Conservation (phyloP, 2,888 invertebrate genomes). For the Pycnomerus fuliginosus region DNA sequence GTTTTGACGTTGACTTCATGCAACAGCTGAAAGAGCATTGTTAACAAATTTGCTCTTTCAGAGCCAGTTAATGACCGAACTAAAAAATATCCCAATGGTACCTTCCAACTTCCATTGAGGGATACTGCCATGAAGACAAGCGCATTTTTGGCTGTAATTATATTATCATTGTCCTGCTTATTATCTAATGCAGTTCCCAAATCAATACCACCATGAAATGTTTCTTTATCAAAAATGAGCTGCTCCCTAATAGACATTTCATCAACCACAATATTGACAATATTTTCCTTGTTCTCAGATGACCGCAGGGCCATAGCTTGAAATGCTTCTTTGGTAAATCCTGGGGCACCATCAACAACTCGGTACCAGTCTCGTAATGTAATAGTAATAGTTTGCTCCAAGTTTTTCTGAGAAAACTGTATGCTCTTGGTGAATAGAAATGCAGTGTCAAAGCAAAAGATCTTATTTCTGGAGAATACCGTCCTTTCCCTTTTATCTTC, state of each 20-base stretch:
- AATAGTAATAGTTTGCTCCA: neutral
- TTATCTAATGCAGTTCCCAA: neutral
- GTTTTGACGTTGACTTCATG: constrained; percentile 12
- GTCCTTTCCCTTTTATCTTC: neutral
- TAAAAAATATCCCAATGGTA: constrained; percentile 19
- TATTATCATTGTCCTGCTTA: too few relatives aligned
- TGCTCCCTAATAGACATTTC: neutral
- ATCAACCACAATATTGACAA: neutral
- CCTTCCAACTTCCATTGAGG: constrained; percentile 17
- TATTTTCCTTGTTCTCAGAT: neutral
- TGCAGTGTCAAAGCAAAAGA: neutral
- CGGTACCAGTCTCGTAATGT: neutral
- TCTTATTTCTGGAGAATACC: neutral
- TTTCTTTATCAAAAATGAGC: neutral
- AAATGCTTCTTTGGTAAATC: neutral
- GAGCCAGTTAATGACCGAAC: constrained; percentile 14
- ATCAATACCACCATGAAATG: neutral
- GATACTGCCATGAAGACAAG: constrained; percentile 16
- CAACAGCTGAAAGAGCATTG: constrained; percentile 12
- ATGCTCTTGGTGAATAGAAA: neutral
- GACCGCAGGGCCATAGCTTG: neutral
- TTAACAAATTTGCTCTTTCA: constrained; percentile 16
- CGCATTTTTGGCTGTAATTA: neutral
- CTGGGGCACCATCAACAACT: neutral
- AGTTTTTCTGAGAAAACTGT: neutral